phyloP scores from a whole-genome alignment of 2,113 vertebrate species.

The Protobothrops flavoviridis region DNA sequence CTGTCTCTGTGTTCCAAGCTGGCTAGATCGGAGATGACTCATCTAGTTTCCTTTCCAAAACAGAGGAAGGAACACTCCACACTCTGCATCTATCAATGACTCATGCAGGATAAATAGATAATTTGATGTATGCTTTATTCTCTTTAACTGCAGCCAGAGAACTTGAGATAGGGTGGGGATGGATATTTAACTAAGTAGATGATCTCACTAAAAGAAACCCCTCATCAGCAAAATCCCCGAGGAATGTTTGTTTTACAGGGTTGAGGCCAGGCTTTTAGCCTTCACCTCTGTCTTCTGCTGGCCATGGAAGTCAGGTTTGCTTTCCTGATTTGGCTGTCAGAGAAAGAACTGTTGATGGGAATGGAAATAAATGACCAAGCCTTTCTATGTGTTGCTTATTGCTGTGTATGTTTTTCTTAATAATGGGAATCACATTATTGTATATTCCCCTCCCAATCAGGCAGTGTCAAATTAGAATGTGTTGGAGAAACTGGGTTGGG shows the following conservation, averaged over 20 bases:
- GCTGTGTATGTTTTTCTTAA: background rate
- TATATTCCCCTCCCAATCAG: background rate
- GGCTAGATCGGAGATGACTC: background rate
- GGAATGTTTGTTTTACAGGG: conserved; percentile 10
- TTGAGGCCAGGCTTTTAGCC: conserved; percentile 39
- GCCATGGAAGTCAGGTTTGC: conserved; percentile 17
- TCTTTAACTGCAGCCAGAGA: conserved; percentile 47
- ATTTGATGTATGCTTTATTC: conserved; percentile 13
- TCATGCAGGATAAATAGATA: conserved; percentile 42
- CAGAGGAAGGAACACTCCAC: conserved; percentile 40
- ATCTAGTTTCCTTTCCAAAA: conserved; percentile 46
- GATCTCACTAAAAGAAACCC: conserved; percentile 51
- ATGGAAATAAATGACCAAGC: conserved; percentile 29
- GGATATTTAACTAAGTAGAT: conserved; percentile 23
- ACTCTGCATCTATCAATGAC: conserved; percentile 10
- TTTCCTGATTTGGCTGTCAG: conserved; percentile 12
- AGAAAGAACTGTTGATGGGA: conserved; percentile 44
- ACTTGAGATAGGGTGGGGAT: conserved; percentile 51
- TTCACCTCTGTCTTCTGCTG: background rate
- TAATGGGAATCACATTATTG: background rate
- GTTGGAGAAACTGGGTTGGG: background rate
- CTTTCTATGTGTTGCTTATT: background rate
- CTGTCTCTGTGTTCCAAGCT: background rate
- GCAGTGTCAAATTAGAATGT: background rate
- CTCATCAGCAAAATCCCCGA: conserved; percentile 34